These are phyloP conservation scores for Eristalis pertinax DNA, from an alignment of 2,888 invertebrate genomes.

Conservation along the genomic window DNA sequence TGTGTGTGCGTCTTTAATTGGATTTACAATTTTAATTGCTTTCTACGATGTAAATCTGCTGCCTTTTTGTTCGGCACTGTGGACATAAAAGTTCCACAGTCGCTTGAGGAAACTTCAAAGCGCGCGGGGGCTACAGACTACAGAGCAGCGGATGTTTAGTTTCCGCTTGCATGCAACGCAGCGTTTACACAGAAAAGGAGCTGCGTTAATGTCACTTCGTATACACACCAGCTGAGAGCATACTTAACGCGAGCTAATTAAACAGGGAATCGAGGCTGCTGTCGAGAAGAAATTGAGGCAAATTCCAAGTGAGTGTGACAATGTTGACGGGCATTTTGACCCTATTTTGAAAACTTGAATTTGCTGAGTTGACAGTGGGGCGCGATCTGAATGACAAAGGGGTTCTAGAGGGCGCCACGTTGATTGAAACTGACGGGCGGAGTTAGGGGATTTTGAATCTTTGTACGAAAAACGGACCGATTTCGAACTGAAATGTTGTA, in stretches of 20 bases:
- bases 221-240: background rate
- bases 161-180: background rate
- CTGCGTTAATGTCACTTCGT: background rate
- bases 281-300: background rate
- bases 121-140: background rate
- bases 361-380: background rate
- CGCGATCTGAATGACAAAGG: too few species aligned
- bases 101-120: background rate
- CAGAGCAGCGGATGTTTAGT: background rate
- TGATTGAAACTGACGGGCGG: too few species aligned
- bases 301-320: background rate
- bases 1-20: background rate
- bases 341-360: background rate
- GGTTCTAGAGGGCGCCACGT: too few species aligned
- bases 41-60: background rate
- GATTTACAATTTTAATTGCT: background rate
- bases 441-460: too few species aligned
- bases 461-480: too few species aligned
- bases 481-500: too few species aligned
- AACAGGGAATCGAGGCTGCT: background rate
- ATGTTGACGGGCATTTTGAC: background rate
- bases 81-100: background rate
- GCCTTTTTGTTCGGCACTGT: background rate
- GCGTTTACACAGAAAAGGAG: background rate
- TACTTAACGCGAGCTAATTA: background rate